Evolutionary conservation across 1,140 invertebrate species (phyloP).

Genomic region (Heliconius hewitsoni): DNA sequence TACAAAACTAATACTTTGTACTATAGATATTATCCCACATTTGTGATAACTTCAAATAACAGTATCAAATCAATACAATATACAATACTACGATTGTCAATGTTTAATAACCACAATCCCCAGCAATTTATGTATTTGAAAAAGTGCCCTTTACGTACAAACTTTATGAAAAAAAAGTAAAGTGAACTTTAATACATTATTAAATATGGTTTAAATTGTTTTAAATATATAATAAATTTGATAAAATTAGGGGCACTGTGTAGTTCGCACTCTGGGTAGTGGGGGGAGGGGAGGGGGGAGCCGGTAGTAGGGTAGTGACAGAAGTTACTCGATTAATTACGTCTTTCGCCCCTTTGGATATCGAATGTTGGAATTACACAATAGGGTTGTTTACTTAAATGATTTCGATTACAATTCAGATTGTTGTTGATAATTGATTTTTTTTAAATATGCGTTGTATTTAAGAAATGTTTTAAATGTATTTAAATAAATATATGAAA

Average conservation of each 20-base stretch:
- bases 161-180: slow-evolving; percentile 24
- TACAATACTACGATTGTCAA: slow-evolving; percentile 58
- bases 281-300: slow-evolving; percentile 34
- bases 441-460: background rate
- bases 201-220: slow-evolving; percentile 43
- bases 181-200: slow-evolving; percentile 37
- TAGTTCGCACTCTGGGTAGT: slow-evolving; percentile 38
- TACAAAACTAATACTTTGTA: background rate
- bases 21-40: background rate
- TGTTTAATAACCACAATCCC: slow-evolving; percentile 63
- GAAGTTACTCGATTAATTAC: slow-evolving; percentile 74
- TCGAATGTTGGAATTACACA: slow-evolving; percentile 57
- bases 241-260: slow-evolving; percentile 52
- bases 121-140: slow-evolving; percentile 65
- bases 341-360: slow-evolving; percentile 63
- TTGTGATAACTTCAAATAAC: slow-evolving; percentile 9
- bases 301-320: slow-evolving; percentile 52
- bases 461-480: background rate
- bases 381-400: slow-evolving; percentile 63
- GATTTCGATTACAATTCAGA: slow-evolving; percentile 50
- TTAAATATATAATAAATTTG: slow-evolving; percentile 34
- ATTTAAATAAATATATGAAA: background rate
- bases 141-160: slow-evolving; percentile 56
- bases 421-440: slow-evolving; percentile 33
- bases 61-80: slow-evolving; percentile 48